Percentiles rank a stretch among this genome's conserved stretches.
These are phyloP conservation scores for Tupaia tana DNA, from an alignment of 2,113 vertebrate genomes.

Conservation along the genomic window DNA sequence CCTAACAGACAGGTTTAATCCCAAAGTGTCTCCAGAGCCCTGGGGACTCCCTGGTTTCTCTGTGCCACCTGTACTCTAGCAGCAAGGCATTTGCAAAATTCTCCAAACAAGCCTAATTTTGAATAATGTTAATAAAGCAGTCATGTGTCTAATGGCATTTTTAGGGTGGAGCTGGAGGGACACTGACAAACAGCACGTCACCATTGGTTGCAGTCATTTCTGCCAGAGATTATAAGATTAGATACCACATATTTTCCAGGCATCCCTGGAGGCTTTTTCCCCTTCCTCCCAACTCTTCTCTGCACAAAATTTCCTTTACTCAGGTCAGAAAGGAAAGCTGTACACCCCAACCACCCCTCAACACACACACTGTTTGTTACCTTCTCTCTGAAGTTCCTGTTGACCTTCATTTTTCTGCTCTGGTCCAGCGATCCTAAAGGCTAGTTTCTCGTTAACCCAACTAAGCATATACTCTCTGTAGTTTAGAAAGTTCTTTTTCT, in stretches of 20 bases:
- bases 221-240: neutral
- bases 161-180: neutral
- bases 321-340: neutral
- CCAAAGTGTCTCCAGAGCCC: neutral
- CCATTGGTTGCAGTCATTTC: neutral
- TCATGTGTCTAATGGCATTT: neutral
- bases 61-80: neutral
- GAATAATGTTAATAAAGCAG: neutral
- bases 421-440: neutral
- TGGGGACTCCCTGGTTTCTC: neutral
- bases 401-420: neutral
- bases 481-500: neutral
- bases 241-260: neutral
- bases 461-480: rapidly evolving
- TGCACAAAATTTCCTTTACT: neutral
- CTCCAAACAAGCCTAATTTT: neutral
- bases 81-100: neutral
- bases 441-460: neutral
- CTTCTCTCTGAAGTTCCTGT: neutral
- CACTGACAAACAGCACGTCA: neutral
- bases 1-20: neutral
- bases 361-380: rapidly evolving
- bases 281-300: neutral
- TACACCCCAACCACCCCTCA: neutral
- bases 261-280: neutral